Evolutionary conservation across 2,797 vertebrate species (phyloP).

Genomic region (Gymnothorax reevesii): DNA sequence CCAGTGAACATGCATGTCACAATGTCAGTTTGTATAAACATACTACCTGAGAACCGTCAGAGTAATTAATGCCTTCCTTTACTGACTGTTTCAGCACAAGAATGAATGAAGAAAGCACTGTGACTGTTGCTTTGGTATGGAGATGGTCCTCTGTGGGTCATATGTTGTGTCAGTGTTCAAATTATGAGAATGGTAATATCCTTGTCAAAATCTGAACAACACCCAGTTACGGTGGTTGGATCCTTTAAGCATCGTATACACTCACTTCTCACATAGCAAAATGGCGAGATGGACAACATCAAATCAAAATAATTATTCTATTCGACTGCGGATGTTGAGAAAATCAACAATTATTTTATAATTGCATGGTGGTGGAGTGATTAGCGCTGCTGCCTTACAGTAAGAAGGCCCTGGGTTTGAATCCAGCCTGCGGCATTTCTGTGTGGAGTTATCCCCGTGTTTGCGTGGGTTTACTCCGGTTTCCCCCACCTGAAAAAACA

Average conservation of each 20-base stretch:
- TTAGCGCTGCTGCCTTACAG: too few relatives aligned
- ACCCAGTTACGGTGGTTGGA: neutral
- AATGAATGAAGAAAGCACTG: neutral
- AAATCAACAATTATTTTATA: neutral
- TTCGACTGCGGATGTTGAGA: neutral
- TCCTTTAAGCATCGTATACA: neutral
- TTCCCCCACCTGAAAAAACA: too few relatives aligned
- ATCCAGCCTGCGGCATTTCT: too few relatives aligned
- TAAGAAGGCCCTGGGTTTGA: too few relatives aligned
- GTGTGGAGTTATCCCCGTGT: too few relatives aligned
- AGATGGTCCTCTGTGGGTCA: neutral
- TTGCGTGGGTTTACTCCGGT: too few relatives aligned
- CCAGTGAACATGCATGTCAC: neutral
- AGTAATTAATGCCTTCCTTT: neutral
- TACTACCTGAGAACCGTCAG: neutral
- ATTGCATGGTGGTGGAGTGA: too few relatives aligned
- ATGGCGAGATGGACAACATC: neutral
- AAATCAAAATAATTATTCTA: neutral
- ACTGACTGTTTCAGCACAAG: neutral
- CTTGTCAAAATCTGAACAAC: neutral
- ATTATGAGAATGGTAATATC: neutral
- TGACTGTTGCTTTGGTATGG: neutral
- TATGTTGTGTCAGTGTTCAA: neutral
- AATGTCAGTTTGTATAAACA: neutral
- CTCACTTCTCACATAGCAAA: neutral